Evolutionary conservation across 2,113 vertebrate genomes (phyloP), one percentile per base, ranked within the genome.

Genomic region (Meleagris gallopavo): DNA sequence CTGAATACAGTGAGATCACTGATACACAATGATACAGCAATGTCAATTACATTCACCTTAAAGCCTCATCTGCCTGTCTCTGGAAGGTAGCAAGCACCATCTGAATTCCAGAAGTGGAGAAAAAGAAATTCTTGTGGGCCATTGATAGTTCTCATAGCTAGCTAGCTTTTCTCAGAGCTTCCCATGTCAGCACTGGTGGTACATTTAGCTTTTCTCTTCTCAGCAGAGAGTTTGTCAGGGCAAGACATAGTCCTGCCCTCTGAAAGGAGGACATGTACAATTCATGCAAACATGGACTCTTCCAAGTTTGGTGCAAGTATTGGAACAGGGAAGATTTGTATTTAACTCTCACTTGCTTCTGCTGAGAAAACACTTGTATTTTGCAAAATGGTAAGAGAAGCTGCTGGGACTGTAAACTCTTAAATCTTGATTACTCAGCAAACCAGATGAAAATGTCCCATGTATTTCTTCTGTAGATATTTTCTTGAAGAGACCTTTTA

Each of bases 21-120:
- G 27, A 40, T 40, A 62, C 2, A 36, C 11, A 62, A 3, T 43
- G 41, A 43, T 4, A 22, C 4, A 83, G 5, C 9, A 30, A 40
- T 74, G 11, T 48, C 78, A 64, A n/a, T 40, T 8, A 5, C 17
- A 0, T 27, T 62, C 38, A 50, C 4, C 2, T 10, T 45, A 41
- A 83, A 55, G 7, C 6, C 4, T 8, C 16, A 24, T 30, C 3
- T 78, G 0, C 67, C 15, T 40, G 2, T 14, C 32, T 78, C 27
- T 75, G 22, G 32, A 72, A 85, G 19, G 16, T 34, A 85, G 9
- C 10, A 75, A 64, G 21, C 19, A 7, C 4, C 38, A 87, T 38
- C 13, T 75, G 43, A 34, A 65, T 65, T 79, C 24, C 41, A 79
- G 29, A 85, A 89, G 75, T 6, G 1, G 7, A 3, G 10, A 27